Percentiles rank a stretch among this genome's conserved stretches.
These are phyloP conservation scores for Eilema sororculum DNA, from an alignment of 2,888 invertebrate species.

Conservation along the genomic window DNA sequence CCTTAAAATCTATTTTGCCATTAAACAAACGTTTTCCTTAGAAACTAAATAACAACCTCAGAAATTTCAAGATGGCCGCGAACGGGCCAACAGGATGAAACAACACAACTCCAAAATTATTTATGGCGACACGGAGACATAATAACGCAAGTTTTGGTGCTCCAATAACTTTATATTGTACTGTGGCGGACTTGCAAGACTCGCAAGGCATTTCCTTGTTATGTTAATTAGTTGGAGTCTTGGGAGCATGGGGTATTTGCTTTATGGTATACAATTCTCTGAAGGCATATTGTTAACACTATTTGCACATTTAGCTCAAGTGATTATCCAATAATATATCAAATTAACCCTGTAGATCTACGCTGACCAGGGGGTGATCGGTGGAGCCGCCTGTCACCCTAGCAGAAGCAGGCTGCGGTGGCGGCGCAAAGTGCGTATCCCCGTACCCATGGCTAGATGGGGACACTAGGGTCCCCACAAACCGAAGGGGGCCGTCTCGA, in stretches of 20 bases:
- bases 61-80: slow-evolving; percentile 37
- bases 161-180: slow-evolving; percentile 45
- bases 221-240: slow-evolving; percentile 48
- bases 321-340: background rate
- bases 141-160: slow-evolving; percentile 49
- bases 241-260: slow-evolving; percentile 17
- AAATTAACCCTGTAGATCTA: too few relatives aligned
- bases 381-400: too few relatives aligned
- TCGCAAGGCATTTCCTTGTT: slow-evolving; percentile 44
- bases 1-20: background rate
- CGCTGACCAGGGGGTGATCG: too few relatives aligned
- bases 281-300: background rate
- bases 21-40: slow-evolving; percentile 1
- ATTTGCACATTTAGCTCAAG: background rate
- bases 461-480: too few relatives aligned
- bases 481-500: too few relatives aligned
- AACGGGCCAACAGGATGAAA: slow-evolving; percentile 29
- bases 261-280: slow-evolving; percentile 26
- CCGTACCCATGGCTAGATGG: too few relatives aligned
- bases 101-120: slow-evolving; percentile 48
- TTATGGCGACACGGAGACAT: slow-evolving; percentile 41
- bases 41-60: slow-evolving; percentile 7
- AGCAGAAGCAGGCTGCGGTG: too few relatives aligned
- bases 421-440: too few relatives aligned
- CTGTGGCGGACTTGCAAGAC: slow-evolving; percentile 27